Percentiles rank a stretch among this genome's conserved stretches.
These are phyloP conservation scores for Gymnobelideus leadbeateri DNA, from an alignment of 2,113 vertebrate genomes.

Conservation along the genomic window DNA sequence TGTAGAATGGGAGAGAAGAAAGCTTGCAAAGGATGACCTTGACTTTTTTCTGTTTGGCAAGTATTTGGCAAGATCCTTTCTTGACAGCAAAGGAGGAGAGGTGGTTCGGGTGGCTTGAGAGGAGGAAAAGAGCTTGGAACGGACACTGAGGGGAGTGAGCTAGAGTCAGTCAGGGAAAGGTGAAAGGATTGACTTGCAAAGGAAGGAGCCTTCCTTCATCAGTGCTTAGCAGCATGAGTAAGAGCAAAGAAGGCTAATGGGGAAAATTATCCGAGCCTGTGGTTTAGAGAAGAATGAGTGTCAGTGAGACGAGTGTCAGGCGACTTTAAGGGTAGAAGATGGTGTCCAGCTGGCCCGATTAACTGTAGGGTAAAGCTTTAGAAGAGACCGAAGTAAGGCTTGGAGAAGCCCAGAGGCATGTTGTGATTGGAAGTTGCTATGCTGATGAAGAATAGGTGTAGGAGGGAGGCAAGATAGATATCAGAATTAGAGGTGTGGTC, in stretches of 20 bases:
- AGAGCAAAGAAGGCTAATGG: neutral
- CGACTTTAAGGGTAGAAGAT: neutral
- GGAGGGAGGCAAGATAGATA: neutral
- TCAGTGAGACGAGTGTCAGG: neutral
- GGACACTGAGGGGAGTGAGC: neutral
- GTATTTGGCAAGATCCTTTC: neutral
- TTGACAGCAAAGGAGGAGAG: no score
- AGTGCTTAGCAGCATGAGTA: neutral
- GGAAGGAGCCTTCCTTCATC: neutral
- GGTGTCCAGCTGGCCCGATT: neutral
- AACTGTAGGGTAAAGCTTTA: neutral
- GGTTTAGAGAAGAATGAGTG: neutral
- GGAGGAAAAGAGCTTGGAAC: neutral
- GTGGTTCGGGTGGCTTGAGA: neutral
- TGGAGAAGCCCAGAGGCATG: neutral
- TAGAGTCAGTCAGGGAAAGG: neutral
- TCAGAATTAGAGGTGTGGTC: neutral
- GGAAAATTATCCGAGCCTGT: neutral
- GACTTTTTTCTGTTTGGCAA: neutral
- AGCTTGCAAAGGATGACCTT: neutral
- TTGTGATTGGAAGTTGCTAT: neutral
- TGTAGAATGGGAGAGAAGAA: neutral
- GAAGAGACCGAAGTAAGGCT: neutral
- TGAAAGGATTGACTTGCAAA: neutral
- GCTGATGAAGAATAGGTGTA: neutral